Conservation (phyloP, 2,113 vertebrate genomes). For the Chaetodon auriga region DNA sequence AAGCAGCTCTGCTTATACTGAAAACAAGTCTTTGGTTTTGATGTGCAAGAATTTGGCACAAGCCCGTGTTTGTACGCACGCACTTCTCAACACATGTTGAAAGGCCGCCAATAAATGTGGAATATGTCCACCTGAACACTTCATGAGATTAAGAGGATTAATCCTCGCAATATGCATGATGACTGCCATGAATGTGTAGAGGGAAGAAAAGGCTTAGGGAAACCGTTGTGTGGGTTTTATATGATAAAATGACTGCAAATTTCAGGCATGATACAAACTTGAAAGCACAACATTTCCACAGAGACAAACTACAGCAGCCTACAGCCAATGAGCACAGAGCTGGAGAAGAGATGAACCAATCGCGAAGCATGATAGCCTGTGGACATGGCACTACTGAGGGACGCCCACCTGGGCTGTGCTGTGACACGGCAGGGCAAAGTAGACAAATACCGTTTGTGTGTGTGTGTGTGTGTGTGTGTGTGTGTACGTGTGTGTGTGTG, state of each 20-base stretch:
- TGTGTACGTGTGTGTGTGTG: constrained; percentile 35
- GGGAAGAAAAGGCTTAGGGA: constrained; percentile 20
- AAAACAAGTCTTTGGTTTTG: constrained; percentile 29
- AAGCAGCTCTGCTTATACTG: constrained; percentile 5
- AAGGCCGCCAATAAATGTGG: constrained; percentile 43
- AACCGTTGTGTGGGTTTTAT: constrained; percentile 30
- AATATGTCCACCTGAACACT: constrained; percentile 63
- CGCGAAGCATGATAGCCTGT: constrained; percentile 38
- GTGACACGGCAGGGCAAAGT: constrained; percentile 60
- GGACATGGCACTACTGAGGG: constrained; percentile 60
- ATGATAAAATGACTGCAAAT: constrained; percentile 20
- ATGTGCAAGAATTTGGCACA: constrained; percentile 37
- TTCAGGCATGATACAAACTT: constrained; percentile 18
- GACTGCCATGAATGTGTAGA: constrained; percentile 61
- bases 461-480: neutral
- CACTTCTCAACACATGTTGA: constrained; percentile 15
- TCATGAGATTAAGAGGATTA: constrained; percentile 75
- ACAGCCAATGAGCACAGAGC: constrained; percentile 55
- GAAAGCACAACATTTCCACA: constrained; percentile 55
- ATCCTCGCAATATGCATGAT: constrained; percentile 64
- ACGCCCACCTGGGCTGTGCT: constrained; percentile 67
- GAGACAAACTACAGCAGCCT: constrained; percentile 56
- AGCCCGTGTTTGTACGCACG: neutral
- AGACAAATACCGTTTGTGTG: constrained; percentile 22
- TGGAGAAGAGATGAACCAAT: constrained; percentile 61